A percentile compares a stretch with the other conserved stretches of the same genome.
phyloP scores from a whole-genome alignment of 2,888 invertebrate genomes.

The Invenusta paracnida region DNA sequence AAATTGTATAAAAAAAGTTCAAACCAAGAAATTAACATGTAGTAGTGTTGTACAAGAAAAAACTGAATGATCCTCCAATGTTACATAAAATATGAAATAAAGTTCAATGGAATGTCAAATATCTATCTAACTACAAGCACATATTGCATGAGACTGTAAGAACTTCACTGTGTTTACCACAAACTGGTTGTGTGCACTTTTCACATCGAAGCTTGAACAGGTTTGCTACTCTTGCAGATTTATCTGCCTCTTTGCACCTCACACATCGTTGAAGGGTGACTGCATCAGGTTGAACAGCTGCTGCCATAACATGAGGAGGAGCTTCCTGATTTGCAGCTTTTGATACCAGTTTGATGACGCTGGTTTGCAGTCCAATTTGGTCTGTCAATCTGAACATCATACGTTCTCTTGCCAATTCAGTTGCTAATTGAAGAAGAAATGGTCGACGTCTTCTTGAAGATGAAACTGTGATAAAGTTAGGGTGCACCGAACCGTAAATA shows the following conservation, averaged over 20 bases:
- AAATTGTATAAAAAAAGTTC: not conserved
- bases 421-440: constrained; percentile 31
- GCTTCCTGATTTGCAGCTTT: constrained; percentile 28
- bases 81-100: constrained; percentile 13
- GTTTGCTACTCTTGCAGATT: constrained; percentile 20
- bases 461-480: constrained; percentile 15
- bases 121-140: not conserved
- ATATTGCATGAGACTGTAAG: not conserved
- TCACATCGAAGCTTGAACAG: not conserved
- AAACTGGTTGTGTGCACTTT: not conserved
- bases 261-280: constrained; percentile 5
- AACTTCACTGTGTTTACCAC: constrained; percentile 26
- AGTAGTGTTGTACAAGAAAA: not conserved
- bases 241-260: constrained; percentile 25
- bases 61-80: not conserved
- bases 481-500: constrained; percentile 31
- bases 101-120: not conserved
- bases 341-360: constrained; percentile 24
- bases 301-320: not conserved
- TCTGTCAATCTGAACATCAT: constrained; percentile 22
- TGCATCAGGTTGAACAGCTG: constrained; percentile 21
- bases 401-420: constrained; percentile 30
- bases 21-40: not conserved
- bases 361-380: constrained; percentile 30
- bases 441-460: constrained; percentile 11